Evolutionary conservation across 2,797 vertebrate species (phyloP).

Genomic region (Loris lydekkerianus): DNA sequence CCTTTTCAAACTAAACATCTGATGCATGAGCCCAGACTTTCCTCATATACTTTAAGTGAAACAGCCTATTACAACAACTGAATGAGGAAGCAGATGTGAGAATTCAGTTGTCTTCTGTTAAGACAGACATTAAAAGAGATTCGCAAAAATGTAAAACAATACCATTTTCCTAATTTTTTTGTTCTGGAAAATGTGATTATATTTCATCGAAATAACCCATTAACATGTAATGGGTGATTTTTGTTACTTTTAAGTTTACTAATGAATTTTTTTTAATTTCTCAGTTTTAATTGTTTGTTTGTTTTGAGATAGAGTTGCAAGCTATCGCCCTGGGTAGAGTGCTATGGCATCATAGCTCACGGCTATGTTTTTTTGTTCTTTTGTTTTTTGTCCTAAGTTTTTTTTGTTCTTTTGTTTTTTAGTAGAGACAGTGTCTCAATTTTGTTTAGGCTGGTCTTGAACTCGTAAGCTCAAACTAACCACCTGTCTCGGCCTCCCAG

Average conservation of each 20-base stretch:
- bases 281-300: not conserved
- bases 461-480: too few species aligned
- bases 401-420: too few species aligned
- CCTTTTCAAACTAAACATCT: constrained; percentile 51
- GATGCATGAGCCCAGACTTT: not conserved
- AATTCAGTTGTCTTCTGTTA: constrained; percentile 34
- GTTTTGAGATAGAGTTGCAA: too few species aligned
- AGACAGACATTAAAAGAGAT: not conserved
- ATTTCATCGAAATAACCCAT: not conserved
- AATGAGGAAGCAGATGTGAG: not conserved
- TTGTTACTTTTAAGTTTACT: constrained; percentile 50
- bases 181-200: constrained; percentile 21
- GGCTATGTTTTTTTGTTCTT: too few species aligned
- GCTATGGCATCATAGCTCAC: too few species aligned
- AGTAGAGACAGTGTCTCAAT: too few species aligned
- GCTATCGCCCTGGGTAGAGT: too few species aligned
- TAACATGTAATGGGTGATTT: not conserved
- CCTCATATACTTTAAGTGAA: constrained; percentile 16
- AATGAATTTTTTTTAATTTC: not conserved
- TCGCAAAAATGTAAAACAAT: constrained; percentile 25
- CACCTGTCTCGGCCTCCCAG: too few species aligned
- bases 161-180: not conserved
- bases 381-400: too few species aligned
- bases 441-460: too few species aligned
- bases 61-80: not conserved